Percentiles rank a stretch among this genome's conserved stretches.
phyloP scores from a whole-genome alignment of 2,888 invertebrate genomes.

The Netelia fuscicornis region DNA sequence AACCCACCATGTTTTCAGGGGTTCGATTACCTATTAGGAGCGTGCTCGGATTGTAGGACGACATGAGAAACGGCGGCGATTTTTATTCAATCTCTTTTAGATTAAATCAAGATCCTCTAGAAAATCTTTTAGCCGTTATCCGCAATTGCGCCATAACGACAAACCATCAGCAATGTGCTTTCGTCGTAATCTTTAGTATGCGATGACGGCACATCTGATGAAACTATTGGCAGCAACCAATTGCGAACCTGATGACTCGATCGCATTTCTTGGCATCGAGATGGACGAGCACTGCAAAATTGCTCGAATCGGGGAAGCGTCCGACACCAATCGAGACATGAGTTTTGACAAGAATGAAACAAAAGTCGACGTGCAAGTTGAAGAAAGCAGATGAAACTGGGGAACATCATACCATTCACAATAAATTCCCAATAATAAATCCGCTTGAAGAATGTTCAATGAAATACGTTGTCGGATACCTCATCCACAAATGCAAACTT shows the following conservation, averaged over 20 bases:
- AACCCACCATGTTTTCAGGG: conserved; percentile 72
- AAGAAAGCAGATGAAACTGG: background rate
- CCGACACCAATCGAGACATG: background rate
- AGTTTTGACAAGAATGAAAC: background rate
- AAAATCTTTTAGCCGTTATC: conserved; percentile 71
- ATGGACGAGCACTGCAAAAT: too few relatives aligned
- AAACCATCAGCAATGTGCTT: conserved; percentile 41
- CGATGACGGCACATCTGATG: conserved; percentile 38
- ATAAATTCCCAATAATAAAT: background rate
- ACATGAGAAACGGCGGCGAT: conserved; percentile 61
- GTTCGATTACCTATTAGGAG: conserved; percentile 68
- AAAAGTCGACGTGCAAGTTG: conserved; percentile 8
- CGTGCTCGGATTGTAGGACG: conserved; percentile 68
- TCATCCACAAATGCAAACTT: conserved; percentile 19
- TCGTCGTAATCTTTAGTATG: conserved; percentile 44
- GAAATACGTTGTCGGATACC: conserved; percentile 43
- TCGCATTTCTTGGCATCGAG: background rate
- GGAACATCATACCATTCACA: background rate
- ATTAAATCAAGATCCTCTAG: conserved; percentile 72
- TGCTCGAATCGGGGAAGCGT: too few relatives aligned
- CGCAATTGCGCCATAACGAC: conserved; percentile 62
- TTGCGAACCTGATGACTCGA: conserved; percentile 47
- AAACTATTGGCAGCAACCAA: conserved; percentile 38
- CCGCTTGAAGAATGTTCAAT: conserved; percentile 46
- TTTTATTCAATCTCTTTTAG: conserved; percentile 68